Conservation (phyloP, 2,113 vertebrate species). For the Antechinus stuartii region DNA sequence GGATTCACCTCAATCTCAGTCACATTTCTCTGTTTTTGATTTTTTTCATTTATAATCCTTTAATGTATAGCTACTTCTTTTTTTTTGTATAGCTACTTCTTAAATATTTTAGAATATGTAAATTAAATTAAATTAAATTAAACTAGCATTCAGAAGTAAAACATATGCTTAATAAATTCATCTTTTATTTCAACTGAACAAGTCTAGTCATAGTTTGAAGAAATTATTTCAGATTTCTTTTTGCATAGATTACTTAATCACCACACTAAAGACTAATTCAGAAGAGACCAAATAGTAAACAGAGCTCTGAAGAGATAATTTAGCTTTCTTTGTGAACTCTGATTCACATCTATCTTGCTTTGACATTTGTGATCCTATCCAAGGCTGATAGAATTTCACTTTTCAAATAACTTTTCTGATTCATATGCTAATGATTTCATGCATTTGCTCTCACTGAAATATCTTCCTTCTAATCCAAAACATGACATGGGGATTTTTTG, state of each 20-base stretch:
- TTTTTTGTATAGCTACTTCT: not conserved
- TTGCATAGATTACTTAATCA: not conserved
- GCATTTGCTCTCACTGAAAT: conserved; percentile 68
- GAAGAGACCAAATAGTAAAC: conserved; percentile 11
- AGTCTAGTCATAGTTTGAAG: not conserved
- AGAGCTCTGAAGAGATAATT: not conserved
- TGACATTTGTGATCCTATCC: conserved; percentile 76
- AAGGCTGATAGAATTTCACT: conserved; percentile 67
- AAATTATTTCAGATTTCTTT: conserved; percentile 32
- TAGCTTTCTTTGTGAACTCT: conserved; percentile 55
- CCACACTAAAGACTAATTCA: not conserved
- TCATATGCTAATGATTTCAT: conserved; percentile 77
- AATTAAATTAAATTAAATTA: not conserved
- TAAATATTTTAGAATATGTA: conserved; percentile 31
- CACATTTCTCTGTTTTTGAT: not conserved
- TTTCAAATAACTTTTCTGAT: conserved; percentile 76
- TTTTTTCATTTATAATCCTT: conserved; percentile 38
- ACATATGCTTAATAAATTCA: not conserved
- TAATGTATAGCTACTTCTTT: not conserved
- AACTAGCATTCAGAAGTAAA: not conserved
- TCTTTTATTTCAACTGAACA: not conserved
- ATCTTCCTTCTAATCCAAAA: conserved; percentile 65
- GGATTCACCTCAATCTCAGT: conserved; percentile 14
- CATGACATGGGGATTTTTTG: conserved; percentile 58
- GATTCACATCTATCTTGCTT: conserved; percentile 73